These are phyloP conservation scores for Penaeus monodon DNA, from an alignment of 2,888 invertebrate genomes.

Conservation along the genomic window DNA sequence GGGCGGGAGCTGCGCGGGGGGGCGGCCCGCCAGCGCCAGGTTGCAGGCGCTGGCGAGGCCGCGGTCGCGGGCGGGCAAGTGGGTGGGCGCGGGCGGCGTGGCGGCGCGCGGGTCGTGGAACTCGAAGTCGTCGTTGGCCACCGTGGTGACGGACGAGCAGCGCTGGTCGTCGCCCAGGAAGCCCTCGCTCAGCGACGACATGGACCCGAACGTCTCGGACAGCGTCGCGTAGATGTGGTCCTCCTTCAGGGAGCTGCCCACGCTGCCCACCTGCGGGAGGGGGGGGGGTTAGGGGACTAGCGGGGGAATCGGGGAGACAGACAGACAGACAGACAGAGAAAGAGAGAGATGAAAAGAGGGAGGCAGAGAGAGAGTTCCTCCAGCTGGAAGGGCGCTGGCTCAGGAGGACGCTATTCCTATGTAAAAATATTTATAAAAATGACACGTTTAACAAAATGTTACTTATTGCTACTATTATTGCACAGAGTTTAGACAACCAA, in stretches of 20 bases:
- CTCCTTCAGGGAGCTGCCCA: slow-evolving; percentile 66
- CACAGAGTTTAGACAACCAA: too few relatives aligned
- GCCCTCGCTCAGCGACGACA: slow-evolving; percentile 69
- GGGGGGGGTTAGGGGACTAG: background rate
- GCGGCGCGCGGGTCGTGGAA: slow-evolving; percentile 70
- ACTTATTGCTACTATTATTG: too few relatives aligned
- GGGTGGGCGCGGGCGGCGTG: slow-evolving; percentile 44
- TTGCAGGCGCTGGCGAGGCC: slow-evolving; percentile 9
- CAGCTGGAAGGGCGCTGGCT: too few relatives aligned
- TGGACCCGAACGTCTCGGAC: slow-evolving; percentile 67
- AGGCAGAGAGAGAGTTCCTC: too few relatives aligned
- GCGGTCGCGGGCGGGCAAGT: slow-evolving; percentile 22
- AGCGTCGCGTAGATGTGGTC: slow-evolving; percentile 71
- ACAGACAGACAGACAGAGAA: background rate
- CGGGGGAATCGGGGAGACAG: background rate
- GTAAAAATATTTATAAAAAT: too few relatives aligned
- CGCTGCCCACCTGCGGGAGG: slow-evolving; percentile 63
- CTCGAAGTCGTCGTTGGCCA: slow-evolving; percentile 77
- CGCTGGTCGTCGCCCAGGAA: slow-evolving; percentile 62
- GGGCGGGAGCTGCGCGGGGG: slow-evolving; percentile 61
- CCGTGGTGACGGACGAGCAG: slow-evolving; percentile 74
- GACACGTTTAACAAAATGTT: too few relatives aligned
- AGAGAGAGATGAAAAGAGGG: too few relatives aligned
- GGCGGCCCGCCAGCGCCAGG: slow-evolving; percentile 70
- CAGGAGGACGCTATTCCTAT: too few relatives aligned